phyloP scores from a whole-genome alignment of 2,888 invertebrate species.

The Drosophila colorata region DNA sequence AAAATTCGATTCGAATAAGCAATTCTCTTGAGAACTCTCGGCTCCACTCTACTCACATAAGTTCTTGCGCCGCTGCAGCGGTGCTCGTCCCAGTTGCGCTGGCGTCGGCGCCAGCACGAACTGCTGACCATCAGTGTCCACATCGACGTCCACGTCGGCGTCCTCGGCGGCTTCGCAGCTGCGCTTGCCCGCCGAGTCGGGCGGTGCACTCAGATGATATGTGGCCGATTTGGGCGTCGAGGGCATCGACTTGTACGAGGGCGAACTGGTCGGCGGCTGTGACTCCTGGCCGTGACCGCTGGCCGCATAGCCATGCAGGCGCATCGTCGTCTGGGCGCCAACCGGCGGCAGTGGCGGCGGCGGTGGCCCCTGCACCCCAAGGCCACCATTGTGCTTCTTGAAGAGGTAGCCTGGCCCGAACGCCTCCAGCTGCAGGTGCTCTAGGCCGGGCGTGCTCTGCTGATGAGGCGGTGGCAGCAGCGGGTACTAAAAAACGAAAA shows the following conservation, averaged over 20 bases:
- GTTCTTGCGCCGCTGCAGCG: constrained; percentile 94
- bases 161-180: constrained; percentile 53
- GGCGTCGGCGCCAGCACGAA: constrained; percentile 97
- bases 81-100: constrained; percentile 95
- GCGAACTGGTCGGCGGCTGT: constrained; percentile 79
- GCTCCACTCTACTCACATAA: constrained; percentile 87
- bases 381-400: constrained; percentile 81
- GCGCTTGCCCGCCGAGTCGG: constrained; percentile 66
- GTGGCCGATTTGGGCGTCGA: constrained; percentile 84
- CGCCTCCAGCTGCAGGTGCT: constrained; percentile 57
- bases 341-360: constrained; percentile 62
- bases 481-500: constrained; percentile 49
- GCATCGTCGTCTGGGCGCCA: constrained; percentile 65
- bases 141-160: constrained; percentile 74
- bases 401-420: constrained; percentile 72
- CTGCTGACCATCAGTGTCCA: constrained; percentile 82
- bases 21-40: neutral
- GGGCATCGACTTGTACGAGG: constrained; percentile 83
- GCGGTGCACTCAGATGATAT: constrained; percentile 67
- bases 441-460: constrained; percentile 59
- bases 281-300: constrained; percentile 51
- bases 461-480: constrained; percentile 71
- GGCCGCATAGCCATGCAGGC: constrained; percentile 74
- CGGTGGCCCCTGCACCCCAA: constrained; percentile 48
- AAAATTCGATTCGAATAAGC: neutral